Base-by-base conservation (phyloP, 2,797 vertebrate genomes). In the Sternotherus odoratus region DNA sequence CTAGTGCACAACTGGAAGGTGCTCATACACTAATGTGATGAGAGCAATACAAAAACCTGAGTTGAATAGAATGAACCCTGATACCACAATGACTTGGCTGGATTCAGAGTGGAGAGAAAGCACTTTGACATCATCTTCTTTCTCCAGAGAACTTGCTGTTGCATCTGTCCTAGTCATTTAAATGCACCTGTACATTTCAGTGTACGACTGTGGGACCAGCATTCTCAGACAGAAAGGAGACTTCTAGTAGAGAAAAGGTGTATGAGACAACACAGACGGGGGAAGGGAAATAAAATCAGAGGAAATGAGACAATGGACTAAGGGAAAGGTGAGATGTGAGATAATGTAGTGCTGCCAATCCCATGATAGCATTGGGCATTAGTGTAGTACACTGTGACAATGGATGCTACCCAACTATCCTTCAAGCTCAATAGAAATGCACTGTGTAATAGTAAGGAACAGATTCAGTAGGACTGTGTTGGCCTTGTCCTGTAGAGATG, bases 21-120 rank as follows among this genome's bases (percentile, higher is more conserved):
- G 26, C 33, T 86, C 83, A 13, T 17, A 11, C 86, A 82, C 48
- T 60, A 66, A 8, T 5, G 63, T 21, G 15, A 66, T 66, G 63
- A 66, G 33, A n/a, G n/a, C 83, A n/a, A 77, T 74, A 36, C 30
- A 79, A 79, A 54, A 49, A 43, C 50, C 53, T 66, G 17, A 84
- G 36, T 13, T 80, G 48, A 82, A 43, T 10, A 82, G 48, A n/a
- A 23, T 21, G 43, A 89, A 72, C 26, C 86, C 83, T 39, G 13
- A 89, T 54, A 28, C 0, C 0, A 11, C 43, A 16, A 3, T 1
- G 0, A 2, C 5, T 28, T 56, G 54, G 5, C 6, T 69, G 9
- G 46, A 4, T 56, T 94, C 84, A 60, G 83, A 81, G 30, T 36
- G 69, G 39, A 88, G 16, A 69, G 88, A 94, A 94, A 60, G 8